phyloP scores from a whole-genome alignment of 1,140 invertebrate species.

The Leptopilina clavipes region DNA sequence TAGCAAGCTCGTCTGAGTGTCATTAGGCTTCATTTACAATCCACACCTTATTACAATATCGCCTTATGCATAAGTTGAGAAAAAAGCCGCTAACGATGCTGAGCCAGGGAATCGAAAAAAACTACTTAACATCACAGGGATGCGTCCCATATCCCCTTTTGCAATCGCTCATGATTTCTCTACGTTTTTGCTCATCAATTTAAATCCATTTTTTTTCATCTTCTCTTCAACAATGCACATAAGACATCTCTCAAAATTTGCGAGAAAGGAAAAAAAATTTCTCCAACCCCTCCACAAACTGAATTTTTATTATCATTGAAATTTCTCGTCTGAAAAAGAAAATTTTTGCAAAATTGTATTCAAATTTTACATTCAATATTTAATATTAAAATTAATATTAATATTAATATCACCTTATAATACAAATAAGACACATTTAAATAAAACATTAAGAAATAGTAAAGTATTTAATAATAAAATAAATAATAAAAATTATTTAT shows the following conservation, averaged over 20 bases:
- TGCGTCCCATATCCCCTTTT: conserved; percentile 47
- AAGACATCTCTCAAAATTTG: conserved; percentile 8
- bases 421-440: too few species aligned
- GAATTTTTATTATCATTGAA: not conserved
- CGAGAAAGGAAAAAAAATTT: conserved; percentile 35
- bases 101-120: conserved; percentile 60
- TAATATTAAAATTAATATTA: too few species aligned
- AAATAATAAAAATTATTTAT: too few species aligned
- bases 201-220: conserved; percentile 52
- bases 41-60: conserved; percentile 70
- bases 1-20: conserved; percentile 52
- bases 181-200: conserved; percentile 68
- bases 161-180: conserved; percentile 66
- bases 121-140: conserved; percentile 60
- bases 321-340: not conserved
- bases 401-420: too few species aligned
- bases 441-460: too few species aligned
- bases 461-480: too few species aligned
- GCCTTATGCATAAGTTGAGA: conserved; percentile 58
- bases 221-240: not conserved
- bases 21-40: conserved; percentile 73
- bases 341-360: not conserved
- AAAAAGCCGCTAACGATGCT: conserved; percentile 69
- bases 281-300: not conserved
- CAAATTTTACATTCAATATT: too few species aligned